Evolutionary conservation across 2,888 invertebrate species (phyloP).

Genomic region (Rosalia funebris): DNA sequence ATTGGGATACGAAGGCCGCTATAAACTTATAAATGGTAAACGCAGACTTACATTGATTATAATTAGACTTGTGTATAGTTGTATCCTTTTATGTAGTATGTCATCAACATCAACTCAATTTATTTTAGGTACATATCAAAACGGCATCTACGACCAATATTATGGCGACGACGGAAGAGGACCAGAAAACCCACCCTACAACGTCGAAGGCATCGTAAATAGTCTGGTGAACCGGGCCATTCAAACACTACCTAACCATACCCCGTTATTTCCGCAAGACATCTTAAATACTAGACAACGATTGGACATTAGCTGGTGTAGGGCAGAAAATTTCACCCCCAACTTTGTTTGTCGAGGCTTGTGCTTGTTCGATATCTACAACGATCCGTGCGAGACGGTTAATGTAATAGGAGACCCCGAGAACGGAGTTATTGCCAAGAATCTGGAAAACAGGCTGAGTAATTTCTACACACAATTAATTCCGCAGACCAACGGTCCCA

Average conservation of each 20-base stretch:
- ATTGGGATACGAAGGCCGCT: constrained; percentile 52
- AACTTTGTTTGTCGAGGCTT: constrained; percentile 38
- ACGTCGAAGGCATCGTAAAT: constrained; percentile 45
- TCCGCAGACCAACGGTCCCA: constrained; percentile 45
- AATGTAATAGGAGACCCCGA: constrained; percentile 48
- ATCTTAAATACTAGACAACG: constrained; percentile 39
- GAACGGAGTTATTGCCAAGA: constrained; percentile 35
- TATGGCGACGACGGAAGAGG: constrained; percentile 51
- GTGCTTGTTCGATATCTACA: constrained; percentile 55
- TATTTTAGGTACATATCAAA: constrained; percentile 45
- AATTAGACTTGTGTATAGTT: too few relatives aligned
- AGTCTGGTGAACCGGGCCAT: constrained; percentile 53
- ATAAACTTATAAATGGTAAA: constrained; percentile 58
- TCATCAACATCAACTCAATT: too few relatives aligned
- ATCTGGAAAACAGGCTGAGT: constrained; percentile 32
- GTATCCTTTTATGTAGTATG: too few relatives aligned
- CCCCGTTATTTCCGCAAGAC: constrained; percentile 36
- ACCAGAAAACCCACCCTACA: constrained; percentile 46
- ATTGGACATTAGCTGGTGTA: constrained; percentile 27
- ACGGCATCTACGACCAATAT: constrained; percentile 48
- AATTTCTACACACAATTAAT: constrained; percentile 36
- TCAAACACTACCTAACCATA: constrained; percentile 29
- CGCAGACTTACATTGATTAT: too few relatives aligned
- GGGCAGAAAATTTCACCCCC: constrained; percentile 5
- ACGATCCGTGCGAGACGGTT: constrained; percentile 58